These are phyloP conservation scores for Zonitis immaculata DNA, from an alignment of 2,888 invertebrate genomes.

Conservation along the genomic window DNA sequence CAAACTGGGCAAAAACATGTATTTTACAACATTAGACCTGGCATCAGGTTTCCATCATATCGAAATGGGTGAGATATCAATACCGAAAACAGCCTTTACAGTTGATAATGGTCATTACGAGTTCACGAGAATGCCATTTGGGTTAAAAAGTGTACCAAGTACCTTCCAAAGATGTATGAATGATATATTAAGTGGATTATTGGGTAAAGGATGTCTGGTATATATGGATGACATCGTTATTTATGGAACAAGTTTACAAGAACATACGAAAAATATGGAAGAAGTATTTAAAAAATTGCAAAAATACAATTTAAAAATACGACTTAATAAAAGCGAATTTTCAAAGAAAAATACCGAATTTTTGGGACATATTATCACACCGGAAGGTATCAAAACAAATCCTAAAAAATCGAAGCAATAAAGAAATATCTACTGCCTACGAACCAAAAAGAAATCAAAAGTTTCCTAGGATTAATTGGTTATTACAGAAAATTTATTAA, in stretches of 20 bases:
- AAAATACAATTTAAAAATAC: conserved; percentile 22
- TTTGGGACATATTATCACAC: conserved; percentile 16
- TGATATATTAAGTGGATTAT: conserved; percentile 21
- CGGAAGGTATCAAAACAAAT: neutral
- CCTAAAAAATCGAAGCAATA: neutral
- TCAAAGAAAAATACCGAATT: conserved; percentile 22
- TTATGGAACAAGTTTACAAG: conserved; percentile 1
- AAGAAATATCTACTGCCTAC: neutral
- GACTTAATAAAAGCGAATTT: conserved; percentile 23
- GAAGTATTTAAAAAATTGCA: conserved; percentile 17
- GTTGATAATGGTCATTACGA: conserved; percentile 13
- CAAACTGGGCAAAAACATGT: conserved; percentile 24
- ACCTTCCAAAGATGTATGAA: conserved; percentile 30
- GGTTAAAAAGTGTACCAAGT: conserved; percentile 24
- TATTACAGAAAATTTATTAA: conserved; percentile 3
- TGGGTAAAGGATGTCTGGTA: conserved; percentile 20
- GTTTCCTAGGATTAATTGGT: neutral
- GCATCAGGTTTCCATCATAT: conserved; percentile 24
- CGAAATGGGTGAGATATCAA: too few species aligned
- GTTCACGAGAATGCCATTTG: conserved; percentile 28
- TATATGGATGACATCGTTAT: conserved; percentile 28
- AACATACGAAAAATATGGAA: conserved; percentile 2
- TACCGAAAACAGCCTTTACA: conserved; percentile 4
- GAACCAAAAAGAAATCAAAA: neutral
- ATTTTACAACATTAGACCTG: conserved; percentile 21